A percentile compares a stretch with the other conserved stretches of the same genome.
phyloP scores from a whole-genome alignment of 2,797 vertebrate species.

The Halcyon chelicuti region DNA sequence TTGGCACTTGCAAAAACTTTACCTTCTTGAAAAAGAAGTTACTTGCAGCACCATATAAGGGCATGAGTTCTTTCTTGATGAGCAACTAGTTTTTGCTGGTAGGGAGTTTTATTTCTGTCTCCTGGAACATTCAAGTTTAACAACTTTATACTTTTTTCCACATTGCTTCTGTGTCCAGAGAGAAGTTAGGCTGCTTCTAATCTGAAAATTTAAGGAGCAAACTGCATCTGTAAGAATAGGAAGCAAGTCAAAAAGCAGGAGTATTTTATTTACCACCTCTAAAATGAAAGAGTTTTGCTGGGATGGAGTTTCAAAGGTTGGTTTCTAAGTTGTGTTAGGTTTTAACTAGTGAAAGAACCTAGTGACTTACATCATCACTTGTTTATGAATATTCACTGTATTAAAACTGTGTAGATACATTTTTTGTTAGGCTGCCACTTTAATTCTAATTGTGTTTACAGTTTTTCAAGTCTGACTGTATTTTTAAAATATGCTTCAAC shows the following conservation, averaged over 20 bases:
- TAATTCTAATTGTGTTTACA: background rate
- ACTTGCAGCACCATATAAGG: constrained; percentile 58
- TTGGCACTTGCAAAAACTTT: constrained; percentile 57
- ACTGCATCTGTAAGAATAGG: background rate
- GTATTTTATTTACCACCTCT: background rate
- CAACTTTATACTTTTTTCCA: background rate
- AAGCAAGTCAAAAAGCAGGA: background rate
- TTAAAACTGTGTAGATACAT: background rate
- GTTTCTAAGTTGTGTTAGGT: background rate
- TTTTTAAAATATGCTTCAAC: background rate
- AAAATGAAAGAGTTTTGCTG: background rate
- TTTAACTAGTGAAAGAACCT: background rate
- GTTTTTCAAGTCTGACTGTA: background rate
- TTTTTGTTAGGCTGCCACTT: background rate
- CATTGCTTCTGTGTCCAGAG: background rate
- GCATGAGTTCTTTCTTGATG: background rate
- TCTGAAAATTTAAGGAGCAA: background rate
- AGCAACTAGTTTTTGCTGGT: constrained; percentile 38
- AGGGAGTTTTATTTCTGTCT: background rate
- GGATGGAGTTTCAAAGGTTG: background rate
- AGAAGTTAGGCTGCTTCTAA: background rate
- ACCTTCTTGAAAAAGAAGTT: constrained; percentile 1
- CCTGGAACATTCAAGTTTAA: background rate
- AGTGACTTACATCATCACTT: background rate
- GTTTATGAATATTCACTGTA: background rate